Conservation (phyloP, 2,888 invertebrate genomes). For the Lasioglossum lativentre region DNA sequence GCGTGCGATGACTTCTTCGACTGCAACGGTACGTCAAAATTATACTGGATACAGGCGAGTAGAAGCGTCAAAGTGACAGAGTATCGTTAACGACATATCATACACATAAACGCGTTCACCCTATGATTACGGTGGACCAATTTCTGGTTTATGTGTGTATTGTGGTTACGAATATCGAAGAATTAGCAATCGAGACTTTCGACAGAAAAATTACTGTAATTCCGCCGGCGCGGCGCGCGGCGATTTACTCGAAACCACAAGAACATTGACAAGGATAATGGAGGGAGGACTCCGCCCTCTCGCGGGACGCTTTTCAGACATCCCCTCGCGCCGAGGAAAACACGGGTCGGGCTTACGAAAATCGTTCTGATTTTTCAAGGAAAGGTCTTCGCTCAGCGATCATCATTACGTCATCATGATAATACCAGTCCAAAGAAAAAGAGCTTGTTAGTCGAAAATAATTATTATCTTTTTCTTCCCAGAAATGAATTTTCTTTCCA, state of each 20-base stretch:
- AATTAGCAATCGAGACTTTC: slow-evolving; percentile 35
- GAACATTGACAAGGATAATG: slow-evolving; percentile 74
- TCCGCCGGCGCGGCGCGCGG: slow-evolving; percentile 40
- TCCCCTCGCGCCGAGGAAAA: slow-evolving; percentile 27
- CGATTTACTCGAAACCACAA: slow-evolving; percentile 71
- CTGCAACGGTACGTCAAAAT: background rate
- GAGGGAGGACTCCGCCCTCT: slow-evolving; percentile 49
- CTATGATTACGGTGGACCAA: slow-evolving; percentile 10
- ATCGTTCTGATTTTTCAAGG: slow-evolving; percentile 5
- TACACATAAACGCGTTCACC: background rate
- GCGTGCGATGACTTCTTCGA: background rate
- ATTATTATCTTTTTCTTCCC: background rate
- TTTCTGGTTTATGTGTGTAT: slow-evolving; percentile 43
- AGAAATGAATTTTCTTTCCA: background rate
- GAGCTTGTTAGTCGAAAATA: background rate
- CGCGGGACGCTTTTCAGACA: slow-evolving; percentile 19
- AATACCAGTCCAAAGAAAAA: background rate
- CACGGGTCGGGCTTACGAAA: slow-evolving; percentile 23
- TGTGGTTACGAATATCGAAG: slow-evolving; percentile 57
- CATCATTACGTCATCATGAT: slow-evolving; percentile 22
- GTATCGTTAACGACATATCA: background rate
- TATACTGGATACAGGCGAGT: background rate
- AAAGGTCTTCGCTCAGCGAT: background rate
- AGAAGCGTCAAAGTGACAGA: slow-evolving; percentile 2
- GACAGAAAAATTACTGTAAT: slow-evolving; percentile 68